These are phyloP conservation scores for Chironomus striatipennis DNA, from an alignment of 1,140 invertebrate species.

Conservation along the genomic window DNA sequence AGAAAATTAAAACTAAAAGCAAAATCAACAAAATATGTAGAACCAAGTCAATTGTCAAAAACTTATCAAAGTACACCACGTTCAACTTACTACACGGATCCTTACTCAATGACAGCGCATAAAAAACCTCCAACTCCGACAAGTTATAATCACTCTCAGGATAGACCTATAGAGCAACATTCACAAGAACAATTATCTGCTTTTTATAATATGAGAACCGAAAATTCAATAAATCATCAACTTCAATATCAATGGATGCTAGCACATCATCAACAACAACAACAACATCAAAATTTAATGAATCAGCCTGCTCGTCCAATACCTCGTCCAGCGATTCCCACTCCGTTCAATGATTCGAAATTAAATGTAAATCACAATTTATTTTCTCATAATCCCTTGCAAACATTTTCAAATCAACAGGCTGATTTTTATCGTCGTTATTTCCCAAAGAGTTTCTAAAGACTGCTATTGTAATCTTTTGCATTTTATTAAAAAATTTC, in stretches of 20 bases:
- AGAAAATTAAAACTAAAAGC: neutral
- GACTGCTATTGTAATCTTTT: neutral
- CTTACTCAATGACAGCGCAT: neutral
- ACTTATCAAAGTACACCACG: neutral
- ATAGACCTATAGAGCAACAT: neutral
- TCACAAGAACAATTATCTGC: neutral
- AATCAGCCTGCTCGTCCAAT: neutral
- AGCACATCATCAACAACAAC: neutral
- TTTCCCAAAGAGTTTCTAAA: conserved; percentile 10
- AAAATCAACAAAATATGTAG: conserved; percentile 15
- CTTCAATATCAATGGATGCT: neutral
- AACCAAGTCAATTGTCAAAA: neutral
- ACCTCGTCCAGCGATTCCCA: neutral
- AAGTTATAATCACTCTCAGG: neutral
- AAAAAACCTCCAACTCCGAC: neutral
- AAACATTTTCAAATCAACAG: neutral
- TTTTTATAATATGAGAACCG: neutral
- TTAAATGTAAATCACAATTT: neutral
- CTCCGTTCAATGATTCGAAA: neutral
- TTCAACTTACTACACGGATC: neutral
- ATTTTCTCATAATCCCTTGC: neutral
- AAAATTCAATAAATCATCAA: neutral
- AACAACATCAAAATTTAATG: neutral
- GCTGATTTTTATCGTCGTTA: neutral
- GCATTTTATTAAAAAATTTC: neutral